Evolutionary conservation across 2,888 invertebrate species (phyloP), one percentile per base, ranked within the genome.

Genomic region (Chymomyza amoena): DNA sequence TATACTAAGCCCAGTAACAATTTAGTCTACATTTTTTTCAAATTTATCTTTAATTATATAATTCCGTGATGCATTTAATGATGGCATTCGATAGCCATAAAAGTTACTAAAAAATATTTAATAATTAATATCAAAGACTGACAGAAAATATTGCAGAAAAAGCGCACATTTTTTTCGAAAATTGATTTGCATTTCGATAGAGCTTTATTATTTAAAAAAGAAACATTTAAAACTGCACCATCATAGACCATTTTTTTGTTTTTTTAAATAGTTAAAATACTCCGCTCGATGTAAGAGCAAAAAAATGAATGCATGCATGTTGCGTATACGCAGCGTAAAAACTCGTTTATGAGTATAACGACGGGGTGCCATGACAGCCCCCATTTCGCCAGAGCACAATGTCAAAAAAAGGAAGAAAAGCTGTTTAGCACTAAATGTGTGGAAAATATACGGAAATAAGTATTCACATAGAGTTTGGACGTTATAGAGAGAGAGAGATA

Each of bases 371-470:
- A 62, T 61, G 64, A 56, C 65, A 73, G 54, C 68, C 73, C 73
- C 73, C 75, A 80, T 80, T 84, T 84, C 87, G 82, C 51, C 51
- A 70, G 56, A 56, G 59, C 71, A 56, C 28, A 64, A 10, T 28
- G 32, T 39, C 16, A 39, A 50, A 59, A 20, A 45, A 45, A 45
- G 2, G 39, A 45, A 13, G 39, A 63, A 60, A 63, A 71, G 61
- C 68, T 81, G 80, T 76, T 77, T 81, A 79, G 73, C 78, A 73
- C 80, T 82, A 77, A 82, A 80, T 81, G 78, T 69, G 76, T 64
- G 69, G 73, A 73, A 80, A 78, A 83, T 83, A 75, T 82, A 75
- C 81, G 88, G 84, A 83, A 84, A 83, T 87, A 76, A 78, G 76
- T 75, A 69, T 69, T 80, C 75, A 78, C 57, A 74, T 69, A 16